Evolutionary conservation across 2,888 invertebrate genomes (phyloP).

Genomic region (Argyresthia albistria): DNA sequence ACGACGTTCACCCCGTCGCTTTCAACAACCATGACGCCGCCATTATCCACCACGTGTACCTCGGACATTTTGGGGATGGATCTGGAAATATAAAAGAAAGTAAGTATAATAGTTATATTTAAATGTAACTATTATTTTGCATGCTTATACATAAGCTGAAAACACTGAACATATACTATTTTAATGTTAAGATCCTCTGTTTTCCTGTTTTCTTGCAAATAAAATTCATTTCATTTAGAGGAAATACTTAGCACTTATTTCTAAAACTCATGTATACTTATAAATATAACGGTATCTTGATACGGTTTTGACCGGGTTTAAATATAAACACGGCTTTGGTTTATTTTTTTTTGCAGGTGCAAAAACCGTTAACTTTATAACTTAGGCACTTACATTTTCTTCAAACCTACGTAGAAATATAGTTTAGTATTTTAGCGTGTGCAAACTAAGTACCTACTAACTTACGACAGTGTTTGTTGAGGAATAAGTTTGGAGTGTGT

Average conservation of each 20-base stretch:
- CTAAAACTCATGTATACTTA: not conserved
- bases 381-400: too few relatives aligned
- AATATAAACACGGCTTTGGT: not conserved
- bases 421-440: too few relatives aligned
- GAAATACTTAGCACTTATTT: not conserved
- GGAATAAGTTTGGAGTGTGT: not conserved
- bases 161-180: too few relatives aligned
- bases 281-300: not conserved
- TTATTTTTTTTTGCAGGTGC: not conserved
- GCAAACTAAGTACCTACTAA: too few relatives aligned
- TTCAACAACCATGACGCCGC: conserved; percentile 8
- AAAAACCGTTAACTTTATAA: too few relatives aligned
- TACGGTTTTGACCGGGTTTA: not conserved
- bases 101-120: not conserved
- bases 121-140: not conserved
- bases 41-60: conserved; percentile 6
- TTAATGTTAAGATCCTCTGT: too few relatives aligned
- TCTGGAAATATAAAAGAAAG: not conserved
- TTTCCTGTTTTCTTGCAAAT: too few relatives aligned
- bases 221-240: too few relatives aligned
- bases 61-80: not conserved
- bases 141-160: too few relatives aligned
- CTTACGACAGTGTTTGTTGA: not conserved
- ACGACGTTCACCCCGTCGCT: conserved; percentile 9
- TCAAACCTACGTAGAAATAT: too few relatives aligned